Conservation (phyloP, 2,888 invertebrate genomes). For the Sarcophaga subvicina region DNA sequence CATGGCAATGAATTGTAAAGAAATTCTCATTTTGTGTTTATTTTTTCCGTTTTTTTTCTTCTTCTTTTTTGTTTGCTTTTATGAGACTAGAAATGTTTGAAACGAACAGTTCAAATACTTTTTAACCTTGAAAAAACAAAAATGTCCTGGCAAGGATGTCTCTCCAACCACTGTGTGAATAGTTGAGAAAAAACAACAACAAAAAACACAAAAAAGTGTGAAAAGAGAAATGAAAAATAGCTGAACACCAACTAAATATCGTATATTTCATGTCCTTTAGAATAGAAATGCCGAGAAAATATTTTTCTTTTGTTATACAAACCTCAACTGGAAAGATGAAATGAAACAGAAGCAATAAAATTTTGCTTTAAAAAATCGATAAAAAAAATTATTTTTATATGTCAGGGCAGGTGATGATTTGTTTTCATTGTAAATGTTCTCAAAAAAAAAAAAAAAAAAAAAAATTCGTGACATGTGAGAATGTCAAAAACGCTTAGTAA, state of each 20-base stretch:
- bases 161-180: background rate
- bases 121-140: slow-evolving; percentile 55
- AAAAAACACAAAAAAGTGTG: no score
- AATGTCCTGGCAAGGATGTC: slow-evolving; percentile 61
- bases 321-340: background rate
- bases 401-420: no score
- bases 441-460: no score
- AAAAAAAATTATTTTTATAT: no score
- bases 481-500: no score
- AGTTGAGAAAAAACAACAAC: no score
- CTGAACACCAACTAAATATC: no score
- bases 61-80: slow-evolving; percentile 16
- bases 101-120: slow-evolving; percentile 57
- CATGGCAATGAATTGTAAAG: background rate
- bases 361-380: background rate
- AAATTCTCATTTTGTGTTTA: background rate
- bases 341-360: background rate
- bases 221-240: no score
- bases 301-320: background rate
- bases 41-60: background rate
- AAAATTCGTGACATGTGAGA: no score
- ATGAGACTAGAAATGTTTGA: background rate
- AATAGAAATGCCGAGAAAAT: background rate
- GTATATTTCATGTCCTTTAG: background rate
- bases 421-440: no score